Evolutionary conservation across 1,140 invertebrate genomes (phyloP), one percentile per base, ranked within the genome.

Genomic region (Brachionus paranguensis): DNA sequence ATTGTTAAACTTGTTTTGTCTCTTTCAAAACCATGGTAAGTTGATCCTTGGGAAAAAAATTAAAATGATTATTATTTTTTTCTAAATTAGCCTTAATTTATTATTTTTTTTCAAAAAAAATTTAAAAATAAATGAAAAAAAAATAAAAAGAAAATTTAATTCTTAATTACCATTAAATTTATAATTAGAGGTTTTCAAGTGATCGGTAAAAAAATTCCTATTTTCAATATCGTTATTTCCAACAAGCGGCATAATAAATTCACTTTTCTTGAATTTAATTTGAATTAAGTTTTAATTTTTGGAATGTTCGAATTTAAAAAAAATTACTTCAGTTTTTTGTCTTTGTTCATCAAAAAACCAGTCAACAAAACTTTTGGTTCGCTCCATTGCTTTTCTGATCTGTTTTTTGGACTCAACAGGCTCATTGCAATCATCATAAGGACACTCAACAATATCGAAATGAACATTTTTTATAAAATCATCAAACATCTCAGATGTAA

Each of bases 331-430:
- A 29, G 27, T 53, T 24, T 50, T 76, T 50, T 76, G 17, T 14
- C 12, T 27, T 76, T 76, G 7, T 1, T 76, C 72, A 27, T 20
- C 27, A 43, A 45, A 81, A 20, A 81, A 81, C 50, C 37, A 81
- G 45, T 81, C 78, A 41, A 81, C 78, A 81, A 81, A 81, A 45
- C 27, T 20, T 64, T 64, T 81, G n/a, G 78, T 64, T 43, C 78
- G n/a, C 8, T 81, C 78, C 33, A 64, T 43, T 12, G 53, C 24
- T 47, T 81, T 81, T 60, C 64, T 60, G 45, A 81, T 81, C 17
- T 41, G 41, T 81, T 68, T 60, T 29, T 81, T 81, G 1, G 78
- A 81, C 10, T 81, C 78, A 14, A 81, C 14, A 4, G 29, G 8
- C 3, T 11, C 37, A 47, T 81, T 60, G 11, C 1, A 47, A 47